Percentiles rank a stretch among this genome's conserved stretches.
Conservation (phyloP, 1,140 invertebrate species). For the Solen grandis region DNA sequence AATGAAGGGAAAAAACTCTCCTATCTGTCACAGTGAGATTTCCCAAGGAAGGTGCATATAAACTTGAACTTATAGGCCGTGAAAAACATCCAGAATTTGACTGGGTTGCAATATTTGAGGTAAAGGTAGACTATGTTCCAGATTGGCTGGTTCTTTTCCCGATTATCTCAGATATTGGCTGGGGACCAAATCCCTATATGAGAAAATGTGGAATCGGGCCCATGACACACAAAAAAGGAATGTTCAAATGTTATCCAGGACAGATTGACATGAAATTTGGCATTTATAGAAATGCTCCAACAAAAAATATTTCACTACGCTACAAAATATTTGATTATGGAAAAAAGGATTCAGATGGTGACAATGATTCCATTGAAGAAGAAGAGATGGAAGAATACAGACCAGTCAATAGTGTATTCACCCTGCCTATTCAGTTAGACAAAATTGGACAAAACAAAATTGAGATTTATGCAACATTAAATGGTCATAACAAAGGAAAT, state of each 20-base stretch:
- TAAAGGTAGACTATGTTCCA: constrained; percentile 2
- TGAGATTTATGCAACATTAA: background rate
- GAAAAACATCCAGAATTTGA: background rate
- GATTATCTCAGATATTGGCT: background rate
- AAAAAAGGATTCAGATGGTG: background rate
- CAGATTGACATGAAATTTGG: constrained; percentile 5
- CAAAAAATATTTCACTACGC: background rate
- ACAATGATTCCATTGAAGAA: background rate
- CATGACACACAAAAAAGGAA: constrained; percentile 1
- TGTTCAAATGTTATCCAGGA: constrained; percentile 7
- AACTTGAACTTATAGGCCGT: constrained; percentile 32
- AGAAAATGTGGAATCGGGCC: constrained; percentile 17
- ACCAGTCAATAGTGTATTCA: background rate
- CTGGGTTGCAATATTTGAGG: constrained; percentile 22
- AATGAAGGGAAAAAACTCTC: background rate
- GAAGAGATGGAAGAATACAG: background rate
- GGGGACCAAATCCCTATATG: constrained; percentile 35
- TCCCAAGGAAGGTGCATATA: constrained; percentile 4
- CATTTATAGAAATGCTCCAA: background rate
- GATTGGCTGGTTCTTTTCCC: constrained; percentile 37
- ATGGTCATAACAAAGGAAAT: constrained; percentile 9
- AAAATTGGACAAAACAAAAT: background rate
- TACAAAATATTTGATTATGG: no score
- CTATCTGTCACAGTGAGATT: constrained; percentile 21
- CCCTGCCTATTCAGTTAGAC: background rate